phyloP scores from a whole-genome alignment of 2,113 vertebrate genomes.

The Prolemur simus region DNA sequence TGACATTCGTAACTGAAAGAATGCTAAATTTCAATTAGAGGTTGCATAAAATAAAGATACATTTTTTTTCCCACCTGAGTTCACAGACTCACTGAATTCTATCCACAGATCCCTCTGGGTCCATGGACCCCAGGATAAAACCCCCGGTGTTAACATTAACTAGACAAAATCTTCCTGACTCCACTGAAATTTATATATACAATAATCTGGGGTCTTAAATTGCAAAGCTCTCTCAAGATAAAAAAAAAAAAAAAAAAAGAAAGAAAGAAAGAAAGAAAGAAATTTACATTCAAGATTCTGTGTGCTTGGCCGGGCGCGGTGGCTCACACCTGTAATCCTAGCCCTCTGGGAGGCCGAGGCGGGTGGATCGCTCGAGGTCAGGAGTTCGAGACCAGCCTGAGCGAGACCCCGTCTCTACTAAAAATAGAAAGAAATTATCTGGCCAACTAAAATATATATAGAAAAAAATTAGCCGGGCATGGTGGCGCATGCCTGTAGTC shows the following conservation, averaged over 20 bases:
- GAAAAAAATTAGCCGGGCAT: too few relatives aligned
- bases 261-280: background rate
- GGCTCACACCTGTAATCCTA: too few relatives aligned
- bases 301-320: too few relatives aligned
- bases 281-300: background rate
- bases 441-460: too few relatives aligned
- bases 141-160: background rate
- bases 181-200: background rate
- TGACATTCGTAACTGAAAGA: background rate
- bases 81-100: background rate
- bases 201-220: background rate
- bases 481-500: too few relatives aligned
- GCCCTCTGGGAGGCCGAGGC: too few relatives aligned
- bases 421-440: too few relatives aligned
- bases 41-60: background rate
- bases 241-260: background rate
- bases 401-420: too few relatives aligned
- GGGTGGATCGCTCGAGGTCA: too few relatives aligned
- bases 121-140: background rate
- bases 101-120: background rate
- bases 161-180: background rate
- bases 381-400: too few relatives aligned
- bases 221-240: background rate
- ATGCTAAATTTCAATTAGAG: background rate
- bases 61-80: background rate